Evolutionary conservation across 2,113 vertebrate genomes (phyloP).

Genomic region (Equus quagga): DNA sequence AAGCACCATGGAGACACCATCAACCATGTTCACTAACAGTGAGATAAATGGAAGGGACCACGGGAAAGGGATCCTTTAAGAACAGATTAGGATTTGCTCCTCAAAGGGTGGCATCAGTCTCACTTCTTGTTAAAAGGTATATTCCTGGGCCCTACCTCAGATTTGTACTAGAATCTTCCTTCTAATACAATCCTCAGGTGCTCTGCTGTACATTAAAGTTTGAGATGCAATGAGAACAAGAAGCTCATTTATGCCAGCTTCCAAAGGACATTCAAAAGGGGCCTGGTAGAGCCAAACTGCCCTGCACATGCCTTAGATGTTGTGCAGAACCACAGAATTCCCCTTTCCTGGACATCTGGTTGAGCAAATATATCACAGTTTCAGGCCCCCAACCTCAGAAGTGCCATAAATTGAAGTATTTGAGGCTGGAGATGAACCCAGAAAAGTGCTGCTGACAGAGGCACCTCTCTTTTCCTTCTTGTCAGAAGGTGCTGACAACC

Average conservation of each 20-base stretch:
- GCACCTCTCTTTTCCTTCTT: not conserved
- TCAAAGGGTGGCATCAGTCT: not conserved
- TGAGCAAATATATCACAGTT: not conserved
- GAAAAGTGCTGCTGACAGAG: not conserved
- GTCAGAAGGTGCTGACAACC: not conserved
- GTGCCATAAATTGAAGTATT: not conserved
- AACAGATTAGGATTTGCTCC: not conserved
- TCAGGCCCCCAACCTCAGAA: not conserved
- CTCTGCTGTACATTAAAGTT: not conserved
- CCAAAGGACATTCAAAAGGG: not conserved
- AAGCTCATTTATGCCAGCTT: not conserved
- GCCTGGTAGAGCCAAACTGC: not conserved
- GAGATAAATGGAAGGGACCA: not conserved
- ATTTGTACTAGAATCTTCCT: not conserved
- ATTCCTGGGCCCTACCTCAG: not conserved
- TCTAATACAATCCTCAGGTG: not conserved
- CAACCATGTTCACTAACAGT: not conserved
- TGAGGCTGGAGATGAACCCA: not conserved
- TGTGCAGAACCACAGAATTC: not conserved
- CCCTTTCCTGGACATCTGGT: not conserved
- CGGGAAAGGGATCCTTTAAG: not conserved
- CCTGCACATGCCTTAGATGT: not conserved
- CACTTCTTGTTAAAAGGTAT: not conserved
- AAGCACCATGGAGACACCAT: not conserved
- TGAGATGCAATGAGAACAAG: constrained; percentile 2